Conservation (phyloP, 2,113 vertebrate species). For the Pomatorhinus ruficollis region DNA sequence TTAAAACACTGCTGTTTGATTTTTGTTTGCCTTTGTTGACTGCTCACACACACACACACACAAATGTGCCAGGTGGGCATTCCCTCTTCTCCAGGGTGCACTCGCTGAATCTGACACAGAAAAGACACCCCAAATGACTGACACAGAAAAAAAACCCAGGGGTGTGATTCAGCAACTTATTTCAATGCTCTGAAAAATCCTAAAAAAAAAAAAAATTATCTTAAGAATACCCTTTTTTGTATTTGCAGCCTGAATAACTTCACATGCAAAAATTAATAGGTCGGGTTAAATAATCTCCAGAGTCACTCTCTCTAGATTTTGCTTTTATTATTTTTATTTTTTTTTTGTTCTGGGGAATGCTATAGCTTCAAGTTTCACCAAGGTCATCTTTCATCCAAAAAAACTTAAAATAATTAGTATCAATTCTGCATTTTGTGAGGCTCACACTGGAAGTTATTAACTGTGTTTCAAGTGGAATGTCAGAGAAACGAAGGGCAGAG, state of each 20-base stretch:
- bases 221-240: neutral
- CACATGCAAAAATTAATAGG: slow-evolving; percentile 29
- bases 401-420: slow-evolving; percentile 74
- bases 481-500: slow-evolving; percentile 59
- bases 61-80: neutral
- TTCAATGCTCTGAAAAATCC: neutral
- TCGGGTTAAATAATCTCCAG: slow-evolving; percentile 42
- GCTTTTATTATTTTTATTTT: slow-evolving; percentile 2
- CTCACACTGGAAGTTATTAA: slow-evolving; percentile 69
- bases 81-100: fast-evolving
- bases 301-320: slow-evolving; percentile 45
- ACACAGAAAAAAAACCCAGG: neutral
- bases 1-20: neutral
- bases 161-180: neutral
- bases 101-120: neutral
- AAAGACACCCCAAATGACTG: neutral
- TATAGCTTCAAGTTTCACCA: slow-evolving; percentile 41
- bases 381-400: slow-evolving; percentile 68
- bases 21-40: neutral
- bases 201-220: neutral
- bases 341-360: slow-evolving; percentile 48
- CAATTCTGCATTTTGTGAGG: slow-evolving; percentile 65
- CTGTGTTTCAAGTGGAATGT: slow-evolving; percentile 67
- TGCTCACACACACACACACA: neutral
- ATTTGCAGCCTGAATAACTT: neutral